Evolutionary conservation across 30 jellyfish, hydroid and myxozoan genomes (phyloP).

Genomic region (Turritopsis rubra): DNA sequence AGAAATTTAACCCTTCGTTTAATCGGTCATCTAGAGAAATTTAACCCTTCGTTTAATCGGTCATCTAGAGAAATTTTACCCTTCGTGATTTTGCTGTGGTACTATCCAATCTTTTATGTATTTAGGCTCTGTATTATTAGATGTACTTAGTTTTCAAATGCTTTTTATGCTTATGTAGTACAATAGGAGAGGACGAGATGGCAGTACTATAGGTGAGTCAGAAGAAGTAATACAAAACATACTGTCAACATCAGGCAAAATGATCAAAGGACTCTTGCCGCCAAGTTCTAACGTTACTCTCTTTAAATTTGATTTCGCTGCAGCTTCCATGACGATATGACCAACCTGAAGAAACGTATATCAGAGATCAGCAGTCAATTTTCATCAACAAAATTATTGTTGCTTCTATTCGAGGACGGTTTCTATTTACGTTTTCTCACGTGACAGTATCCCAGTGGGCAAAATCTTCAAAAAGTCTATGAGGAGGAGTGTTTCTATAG

Average conservation of each 20-base stretch:
- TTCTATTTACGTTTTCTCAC: too few relatives aligned
- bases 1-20: too few relatives aligned
- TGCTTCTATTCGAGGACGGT: background rate
- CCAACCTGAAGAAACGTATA: slow-evolving; percentile 53
- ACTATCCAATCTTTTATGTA: too few relatives aligned
- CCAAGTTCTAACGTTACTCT: slow-evolving; percentile 92
- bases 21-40: too few relatives aligned
- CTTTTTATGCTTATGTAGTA: background rate
- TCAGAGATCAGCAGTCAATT: background rate
- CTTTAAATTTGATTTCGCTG: slow-evolving; percentile 88
- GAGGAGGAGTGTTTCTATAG: too few relatives aligned
- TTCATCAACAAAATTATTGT: background rate
- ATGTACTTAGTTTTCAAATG: too few relatives aligned
- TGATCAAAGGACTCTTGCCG: slow-evolving; percentile 94
- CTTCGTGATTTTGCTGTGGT: too few relatives aligned
- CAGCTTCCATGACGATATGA: slow-evolving; percentile 84
- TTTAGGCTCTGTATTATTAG: too few relatives aligned
- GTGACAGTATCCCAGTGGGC: too few relatives aligned
- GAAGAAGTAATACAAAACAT: background rate
- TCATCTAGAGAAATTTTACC: too few relatives aligned
- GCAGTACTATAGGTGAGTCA: background rate
- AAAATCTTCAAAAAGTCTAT: too few relatives aligned
- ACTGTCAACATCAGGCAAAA: slow-evolving; percentile 93
- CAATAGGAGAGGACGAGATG: background rate
- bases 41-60: too few relatives aligned